A percentile compares a stretch with the other conserved stretches of the same genome.
Evolutionary conservation across 1,140 invertebrate species (phyloP).

Genomic region (Latrodectus geometricus): DNA sequence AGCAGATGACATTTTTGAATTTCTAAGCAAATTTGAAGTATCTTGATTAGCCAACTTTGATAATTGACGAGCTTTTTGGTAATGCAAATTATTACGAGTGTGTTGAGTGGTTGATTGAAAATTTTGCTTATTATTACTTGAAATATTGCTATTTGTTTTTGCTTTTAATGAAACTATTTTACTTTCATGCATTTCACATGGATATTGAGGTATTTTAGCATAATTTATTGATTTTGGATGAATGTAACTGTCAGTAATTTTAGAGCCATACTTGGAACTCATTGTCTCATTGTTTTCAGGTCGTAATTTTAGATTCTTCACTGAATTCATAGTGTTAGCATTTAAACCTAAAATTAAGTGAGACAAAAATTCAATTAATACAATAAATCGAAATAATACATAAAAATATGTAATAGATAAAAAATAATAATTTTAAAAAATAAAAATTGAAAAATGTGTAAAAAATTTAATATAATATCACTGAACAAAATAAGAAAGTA

Average conservation of each 20-base stretch:
- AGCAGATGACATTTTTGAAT: slow-evolving; percentile 20
- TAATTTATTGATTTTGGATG: slow-evolving; percentile 50
- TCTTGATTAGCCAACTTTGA: slow-evolving; percentile 23
- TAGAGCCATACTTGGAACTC: background rate
- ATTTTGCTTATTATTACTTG: background rate
- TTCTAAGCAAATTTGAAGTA: slow-evolving; percentile 17
- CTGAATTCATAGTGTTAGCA: background rate
- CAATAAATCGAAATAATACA: too few species aligned
- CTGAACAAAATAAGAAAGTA: too few species aligned
- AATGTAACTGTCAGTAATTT: slow-evolving; percentile 55
- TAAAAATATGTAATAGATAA: background rate
- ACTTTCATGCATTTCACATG: slow-evolving; percentile 58
- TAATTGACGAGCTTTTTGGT: slow-evolving; percentile 53
- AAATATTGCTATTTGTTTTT: slow-evolving; percentile 9
- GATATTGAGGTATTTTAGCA: slow-evolving; percentile 57
- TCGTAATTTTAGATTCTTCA: background rate
- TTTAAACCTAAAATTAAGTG: slow-evolving; percentile 30
- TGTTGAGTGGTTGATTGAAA: background rate
- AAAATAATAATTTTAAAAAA: too few species aligned
- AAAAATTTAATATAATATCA: too few species aligned
- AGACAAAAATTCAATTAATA: background rate
- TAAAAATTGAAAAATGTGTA: background rate
- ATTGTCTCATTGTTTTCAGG: background rate
- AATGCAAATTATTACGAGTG: slow-evolving; percentile 43
- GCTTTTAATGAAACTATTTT: slow-evolving; percentile 52